phyloP scores from a whole-genome alignment of 2,888 invertebrate species.

The Lepidocyrtoides sp. region DNA sequence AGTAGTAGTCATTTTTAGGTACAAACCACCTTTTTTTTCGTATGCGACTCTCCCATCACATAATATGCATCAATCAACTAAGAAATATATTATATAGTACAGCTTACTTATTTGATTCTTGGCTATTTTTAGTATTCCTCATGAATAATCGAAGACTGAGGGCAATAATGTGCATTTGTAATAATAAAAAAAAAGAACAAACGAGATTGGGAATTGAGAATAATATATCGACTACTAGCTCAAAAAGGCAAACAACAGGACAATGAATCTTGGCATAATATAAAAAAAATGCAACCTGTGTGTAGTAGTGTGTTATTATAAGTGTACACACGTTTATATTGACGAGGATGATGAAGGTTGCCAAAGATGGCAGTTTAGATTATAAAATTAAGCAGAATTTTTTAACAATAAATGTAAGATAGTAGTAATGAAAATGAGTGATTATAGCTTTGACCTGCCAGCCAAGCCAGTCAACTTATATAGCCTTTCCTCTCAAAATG shows the following conservation, averaged over 20 bases:
- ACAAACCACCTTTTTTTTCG: constrained; percentile 31
- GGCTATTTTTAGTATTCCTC: constrained; percentile 40
- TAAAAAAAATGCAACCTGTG: neutral
- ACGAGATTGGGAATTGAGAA: constrained; percentile 29
- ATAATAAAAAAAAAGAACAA: neutral
- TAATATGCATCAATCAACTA: neutral
- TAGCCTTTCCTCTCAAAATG: constrained; percentile 58
- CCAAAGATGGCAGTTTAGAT: constrained; percentile 71
- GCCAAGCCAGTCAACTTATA: too few species aligned
- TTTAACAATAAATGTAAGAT: neutral
- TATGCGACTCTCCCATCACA: constrained; percentile 47
- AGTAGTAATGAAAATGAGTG: constrained; percentile 22
- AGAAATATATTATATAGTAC: neutral
- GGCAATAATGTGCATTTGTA: neutral
- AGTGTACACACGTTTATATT: neutral
- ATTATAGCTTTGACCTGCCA: constrained; percentile 62
- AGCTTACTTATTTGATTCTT: neutral
- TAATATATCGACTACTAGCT: constrained; percentile 22
- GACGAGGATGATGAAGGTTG: constrained; percentile 58
- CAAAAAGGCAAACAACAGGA: constrained; percentile 40
- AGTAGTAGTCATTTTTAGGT: constrained; percentile 26
- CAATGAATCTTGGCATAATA: constrained; percentile 25
- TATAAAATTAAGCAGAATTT: constrained; percentile 53
- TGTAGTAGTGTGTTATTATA: neutral
- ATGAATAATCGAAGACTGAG: neutral